Base-by-base conservation (phyloP, 2,888 invertebrate species). In the Prostheceraeus crozeri region DNA sequence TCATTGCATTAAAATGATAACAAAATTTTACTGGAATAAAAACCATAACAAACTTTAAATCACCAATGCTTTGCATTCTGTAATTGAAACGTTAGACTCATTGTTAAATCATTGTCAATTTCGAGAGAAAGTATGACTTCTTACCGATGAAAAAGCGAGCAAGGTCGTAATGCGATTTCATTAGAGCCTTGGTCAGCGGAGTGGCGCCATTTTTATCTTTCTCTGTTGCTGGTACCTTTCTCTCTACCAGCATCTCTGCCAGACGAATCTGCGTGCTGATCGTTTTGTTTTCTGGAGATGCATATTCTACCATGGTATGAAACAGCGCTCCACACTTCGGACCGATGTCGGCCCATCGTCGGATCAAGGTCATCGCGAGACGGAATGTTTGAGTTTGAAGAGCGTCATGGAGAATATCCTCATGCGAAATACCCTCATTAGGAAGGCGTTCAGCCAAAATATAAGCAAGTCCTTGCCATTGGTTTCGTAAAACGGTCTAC, bases 161-260 rank as follows among this genome's bases (percentile, higher is more conserved):
- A 4, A 77, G 67, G 6, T 67, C 62, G 19, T 66, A 64, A 66
- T 77, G 74, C 62, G 71, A 70, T 55, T 70, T 69, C 6, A 76
- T 66, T 21, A 74, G 74, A 51, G 76, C 76, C 67, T 77, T 77
- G 40, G 73, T 72, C 1, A 79, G 65, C 1, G 77, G 73, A 19
- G 72, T 72, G 57, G 75, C 70, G 2, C 74, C 73, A 64, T 71
- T 69, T 23, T 68, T 70, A 68, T 79, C 78, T 33, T 64, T 61
- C 6, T 65, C 66, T 40, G 64, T 68, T 11, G 73, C 61, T 25
- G 73, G 70, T 1, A 78, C 70, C 10, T 75, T 75, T 45, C 71
- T 71, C 31, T 71, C 70, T 1, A 74, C 62, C 55, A 79, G 67
- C 23, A 67, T 67, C 40, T 72, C 67, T 23, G 74, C 75, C 61